phyloP scores from a whole-genome alignment of 2,888 invertebrate genomes.

The Tinea semifulvella region DNA sequence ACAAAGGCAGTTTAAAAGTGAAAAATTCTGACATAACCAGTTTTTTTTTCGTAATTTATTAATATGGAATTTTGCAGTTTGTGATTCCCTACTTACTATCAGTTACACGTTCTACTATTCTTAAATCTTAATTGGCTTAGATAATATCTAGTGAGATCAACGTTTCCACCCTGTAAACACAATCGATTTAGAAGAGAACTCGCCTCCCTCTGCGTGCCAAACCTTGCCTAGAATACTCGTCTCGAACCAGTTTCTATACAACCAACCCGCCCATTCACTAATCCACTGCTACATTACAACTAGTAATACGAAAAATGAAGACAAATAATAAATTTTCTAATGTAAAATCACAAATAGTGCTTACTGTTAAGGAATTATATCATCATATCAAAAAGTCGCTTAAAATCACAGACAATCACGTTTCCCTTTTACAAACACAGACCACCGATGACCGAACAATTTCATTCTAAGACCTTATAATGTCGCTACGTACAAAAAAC shows the following conservation, averaged over 20 bases:
- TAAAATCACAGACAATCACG: constrained; percentile 69
- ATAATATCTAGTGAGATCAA: background rate
- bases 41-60: too few relatives aligned
- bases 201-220: constrained; percentile 3
- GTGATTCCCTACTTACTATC: too few relatives aligned
- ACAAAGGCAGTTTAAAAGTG: too few relatives aligned
- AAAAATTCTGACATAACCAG: too few relatives aligned
- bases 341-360: constrained; percentile 68
- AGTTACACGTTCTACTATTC: too few relatives aligned
- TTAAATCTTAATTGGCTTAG: background rate
- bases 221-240: constrained; percentile 7
- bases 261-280: constrained; percentile 48
- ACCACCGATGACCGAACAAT: constrained; percentile 53
- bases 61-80: too few relatives aligned
- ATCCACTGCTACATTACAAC: constrained; percentile 40
- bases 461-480: constrained; percentile 55
- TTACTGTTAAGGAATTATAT: constrained; percentile 62
- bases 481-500: constrained; percentile 59
- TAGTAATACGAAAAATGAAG: constrained; percentile 28
- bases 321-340: constrained; percentile 37
- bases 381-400: constrained; percentile 67
- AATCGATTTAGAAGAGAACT: constrained; percentile 1
- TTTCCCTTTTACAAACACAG: constrained; percentile 63
- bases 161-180: too few relatives aligned
- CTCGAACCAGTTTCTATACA: constrained; percentile 32